phyloP scores from a whole-genome alignment of 92 coral and sea anemone species.

The Siderastrea siderea region DNA sequence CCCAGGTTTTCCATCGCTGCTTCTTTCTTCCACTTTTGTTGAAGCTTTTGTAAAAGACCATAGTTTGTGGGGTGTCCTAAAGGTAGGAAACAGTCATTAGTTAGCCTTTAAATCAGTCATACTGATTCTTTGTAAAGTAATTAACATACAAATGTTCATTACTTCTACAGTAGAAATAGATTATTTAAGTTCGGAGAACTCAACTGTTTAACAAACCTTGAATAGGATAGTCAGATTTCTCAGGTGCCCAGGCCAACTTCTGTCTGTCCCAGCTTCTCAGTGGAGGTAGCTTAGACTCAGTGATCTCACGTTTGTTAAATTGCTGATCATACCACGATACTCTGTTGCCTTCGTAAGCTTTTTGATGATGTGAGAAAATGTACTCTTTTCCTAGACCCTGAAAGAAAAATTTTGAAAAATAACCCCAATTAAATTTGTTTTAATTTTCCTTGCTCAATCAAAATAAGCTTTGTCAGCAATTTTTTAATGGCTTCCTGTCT shows the following conservation, averaged over 20 bases:
- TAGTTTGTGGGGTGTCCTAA: conserved; percentile 96
- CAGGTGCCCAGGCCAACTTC: conserved; percentile 94
- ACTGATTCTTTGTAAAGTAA: background rate
- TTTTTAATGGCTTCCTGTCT: too few species aligned
- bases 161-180: background rate
- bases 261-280: conserved; percentile 96
- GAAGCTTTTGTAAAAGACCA: conserved; percentile 88
- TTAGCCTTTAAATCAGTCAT: background rate
- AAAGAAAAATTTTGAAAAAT: background rate
- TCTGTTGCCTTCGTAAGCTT: conserved; percentile 81
- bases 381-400: conserved; percentile 94
- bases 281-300: conserved; percentile 81
- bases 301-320: conserved; percentile 84
- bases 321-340: conserved; percentile 99
- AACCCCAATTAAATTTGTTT: background rate
- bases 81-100: background rate
- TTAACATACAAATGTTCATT: background rate
- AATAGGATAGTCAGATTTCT: conserved; percentile 91
- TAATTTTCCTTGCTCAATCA: background rate
- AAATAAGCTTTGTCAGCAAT: too few species aligned
- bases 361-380: conserved; percentile 92
- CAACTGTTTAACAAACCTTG: conserved; percentile 72
- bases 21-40: conserved; percentile 94
- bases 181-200: too few species aligned
- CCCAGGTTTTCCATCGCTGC: conserved; percentile 84